Base-by-base conservation (phyloP, 2,888 invertebrate genomes). In the Stenodera caucasica region DNA sequence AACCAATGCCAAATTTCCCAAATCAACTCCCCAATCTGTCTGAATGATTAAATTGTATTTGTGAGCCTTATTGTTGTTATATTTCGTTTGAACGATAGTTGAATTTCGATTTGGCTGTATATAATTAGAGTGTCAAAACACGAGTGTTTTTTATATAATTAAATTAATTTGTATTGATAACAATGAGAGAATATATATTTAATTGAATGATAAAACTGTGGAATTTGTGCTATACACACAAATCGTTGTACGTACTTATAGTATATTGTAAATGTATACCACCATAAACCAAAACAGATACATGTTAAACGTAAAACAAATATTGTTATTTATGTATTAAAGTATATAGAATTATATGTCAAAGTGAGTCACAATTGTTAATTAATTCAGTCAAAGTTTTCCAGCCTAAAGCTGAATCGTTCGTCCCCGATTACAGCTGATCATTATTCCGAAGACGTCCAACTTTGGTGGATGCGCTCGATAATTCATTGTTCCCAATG, bases 251-350 rank as follows among this genome's bases (percentile, higher is more conserved):
- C 60, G 63, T 63, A 63, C 63, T 63, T 59, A 63, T 63, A 63
- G 63, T 63, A 63, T 63, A 59, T 35, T 62, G 58, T 62, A 51
- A 40, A 62, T 62, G 62, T 61, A 61, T 49, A 53, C 55, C 55
- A 62, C 56, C 45, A 56, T 57, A 59, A 63, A 57, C 56, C 51
- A 29, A 55, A 53, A 57, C 57, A 61, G 54, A 58, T 62, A 54
- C 55, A 62, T 62, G 62, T 62, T 62, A 61, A 55, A 45, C 53
- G 62, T 62, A 53, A 58, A 45, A 53, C 26, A 53, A 53, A 58
- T 45, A 58, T 58, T 62, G 58, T 62, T 62, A 62, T 62, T 62
- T 62, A 62, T 62, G 62, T 62, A 62, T 62, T 58, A 56, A 49
- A 40, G 56, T 62, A 62, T 56, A 58, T 58, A 62, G 58, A 45